Conservation (phyloP, 1,140 invertebrate genomes). For the Babylonia areolata region DNA sequence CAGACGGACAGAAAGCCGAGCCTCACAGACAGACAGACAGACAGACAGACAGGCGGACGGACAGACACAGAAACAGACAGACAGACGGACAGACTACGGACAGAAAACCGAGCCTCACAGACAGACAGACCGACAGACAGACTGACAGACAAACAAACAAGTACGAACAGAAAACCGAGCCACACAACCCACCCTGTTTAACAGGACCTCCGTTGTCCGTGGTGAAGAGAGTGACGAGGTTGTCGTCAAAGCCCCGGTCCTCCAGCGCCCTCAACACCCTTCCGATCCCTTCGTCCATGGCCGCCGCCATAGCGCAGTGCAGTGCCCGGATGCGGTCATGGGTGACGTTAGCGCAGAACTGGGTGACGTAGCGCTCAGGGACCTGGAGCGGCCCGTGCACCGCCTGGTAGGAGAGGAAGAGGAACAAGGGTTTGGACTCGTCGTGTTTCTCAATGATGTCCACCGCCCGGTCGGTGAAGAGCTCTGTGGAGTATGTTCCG, state of each 20-base stretch:
- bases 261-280: slow-evolving; percentile 50
- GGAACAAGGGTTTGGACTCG: slow-evolving; percentile 49
- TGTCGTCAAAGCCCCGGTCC: slow-evolving; percentile 69
- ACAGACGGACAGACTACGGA: no score
- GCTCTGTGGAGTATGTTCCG: slow-evolving; percentile 58
- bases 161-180: no score
- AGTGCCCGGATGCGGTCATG: not conserved
- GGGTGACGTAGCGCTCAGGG: slow-evolving; percentile 61
- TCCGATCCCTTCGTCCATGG: slow-evolving; percentile 62
- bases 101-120: no score
- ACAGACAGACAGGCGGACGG: no score
- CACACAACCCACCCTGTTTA: not conserved
- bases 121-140: no score
- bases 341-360: slow-evolving; percentile 17
- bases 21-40: no score
- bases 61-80: no score
- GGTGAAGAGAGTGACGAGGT: slow-evolving; percentile 66
- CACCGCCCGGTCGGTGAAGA: slow-evolving; percentile 49
- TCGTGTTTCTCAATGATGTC: not conserved
- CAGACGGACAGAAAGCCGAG: no score
- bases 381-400: slow-evolving; percentile 63
- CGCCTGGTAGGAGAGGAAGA: slow-evolving; percentile 59
- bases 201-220: slow-evolving; percentile 52
- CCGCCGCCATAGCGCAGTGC: slow-evolving; percentile 57
- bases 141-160: no score